A percentile compares a stretch with the other conserved stretches of the same genome.
phyloP scores from a whole-genome alignment of 2,113 vertebrate species.

The Ammospiza nelsoni region DNA sequence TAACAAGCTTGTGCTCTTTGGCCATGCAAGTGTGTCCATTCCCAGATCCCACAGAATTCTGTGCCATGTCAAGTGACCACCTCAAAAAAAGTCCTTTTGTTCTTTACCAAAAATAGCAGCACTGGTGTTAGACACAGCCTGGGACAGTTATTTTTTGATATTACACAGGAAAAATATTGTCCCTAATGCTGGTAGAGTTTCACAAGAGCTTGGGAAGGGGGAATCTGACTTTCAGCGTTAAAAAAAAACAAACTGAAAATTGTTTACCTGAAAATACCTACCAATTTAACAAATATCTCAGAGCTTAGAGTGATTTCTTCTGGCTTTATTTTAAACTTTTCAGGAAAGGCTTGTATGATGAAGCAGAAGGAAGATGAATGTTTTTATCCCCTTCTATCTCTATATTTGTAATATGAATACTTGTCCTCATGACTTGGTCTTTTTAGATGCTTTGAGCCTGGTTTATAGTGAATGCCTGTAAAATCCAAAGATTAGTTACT shows the following conservation, averaged over 20 bases:
- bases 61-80: neutral
- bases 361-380: neutral
- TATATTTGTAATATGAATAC: neutral
- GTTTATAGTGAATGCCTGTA: neutral
- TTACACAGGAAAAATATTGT: neutral
- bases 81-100: neutral
- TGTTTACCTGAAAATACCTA: neutral
- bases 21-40: slow-evolving; percentile 51
- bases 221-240: neutral
- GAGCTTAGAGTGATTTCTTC: neutral
- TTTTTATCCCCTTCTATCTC: neutral
- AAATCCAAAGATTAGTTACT: neutral
- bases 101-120: neutral
- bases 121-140: neutral
- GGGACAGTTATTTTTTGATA: neutral
- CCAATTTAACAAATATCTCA: neutral
- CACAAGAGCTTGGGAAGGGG: neutral
- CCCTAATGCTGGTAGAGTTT: neutral
- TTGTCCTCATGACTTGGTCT: neutral
- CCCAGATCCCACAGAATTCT: neutral
- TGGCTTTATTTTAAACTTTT: neutral
- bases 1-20: slow-evolving; percentile 63
- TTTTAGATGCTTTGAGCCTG: neutral
- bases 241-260: neutral
- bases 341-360: neutral